phyloP scores from a whole-genome alignment of 2,113 vertebrate genomes.

The Cisticola juncidis region DNA sequence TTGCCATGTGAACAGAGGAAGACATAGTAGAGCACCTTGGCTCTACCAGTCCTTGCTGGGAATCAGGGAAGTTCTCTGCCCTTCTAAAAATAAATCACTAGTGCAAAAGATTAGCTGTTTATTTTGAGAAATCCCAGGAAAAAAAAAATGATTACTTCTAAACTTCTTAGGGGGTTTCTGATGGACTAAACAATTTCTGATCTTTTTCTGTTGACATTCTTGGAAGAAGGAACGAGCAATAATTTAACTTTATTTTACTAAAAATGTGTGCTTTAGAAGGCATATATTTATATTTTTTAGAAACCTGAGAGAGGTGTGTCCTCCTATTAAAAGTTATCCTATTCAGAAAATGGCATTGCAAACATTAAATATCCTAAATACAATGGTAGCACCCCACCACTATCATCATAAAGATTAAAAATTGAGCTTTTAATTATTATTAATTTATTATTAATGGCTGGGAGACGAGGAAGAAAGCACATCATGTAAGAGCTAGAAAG shows the following conservation, averaged over 20 bases:
- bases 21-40: not conserved
- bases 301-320: not conserved
- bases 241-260: not conserved
- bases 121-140: not conserved
- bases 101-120: not conserved
- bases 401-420: not conserved
- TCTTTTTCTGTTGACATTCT: not conserved
- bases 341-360: not conserved
- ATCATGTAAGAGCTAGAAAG: not conserved
- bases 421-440: not conserved
- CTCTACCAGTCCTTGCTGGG: not conserved
- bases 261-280: not conserved
- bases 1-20: not conserved
- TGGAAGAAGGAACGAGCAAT: not conserved
- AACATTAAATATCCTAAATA: not conserved
- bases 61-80: not conserved
- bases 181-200: not conserved
- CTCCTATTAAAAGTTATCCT: not conserved
- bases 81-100: not conserved
- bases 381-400: not conserved
- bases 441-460: no score
- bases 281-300: not conserved
- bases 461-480: not conserved
- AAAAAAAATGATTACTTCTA: not conserved
- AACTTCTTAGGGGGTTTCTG: not conserved